phyloP scores from a whole-genome alignment of 2,888 invertebrate species.

The Idaea biselata region DNA sequence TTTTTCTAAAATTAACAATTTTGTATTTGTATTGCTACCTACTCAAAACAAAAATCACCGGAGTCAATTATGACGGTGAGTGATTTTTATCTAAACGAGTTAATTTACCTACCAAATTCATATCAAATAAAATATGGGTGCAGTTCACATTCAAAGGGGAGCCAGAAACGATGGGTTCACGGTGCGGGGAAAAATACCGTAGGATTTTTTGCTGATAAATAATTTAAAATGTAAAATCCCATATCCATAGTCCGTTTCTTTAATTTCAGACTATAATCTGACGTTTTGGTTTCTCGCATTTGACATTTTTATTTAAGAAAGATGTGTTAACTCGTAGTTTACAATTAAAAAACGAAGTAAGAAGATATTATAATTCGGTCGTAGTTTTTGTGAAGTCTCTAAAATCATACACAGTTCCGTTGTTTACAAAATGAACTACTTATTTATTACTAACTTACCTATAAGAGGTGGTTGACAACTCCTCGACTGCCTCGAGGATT shows the following conservation, averaged over 20 bases:
- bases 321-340: too few species aligned
- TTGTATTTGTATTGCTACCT: slow-evolving; percentile 12
- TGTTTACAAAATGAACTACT: not conserved
- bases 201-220: not conserved
- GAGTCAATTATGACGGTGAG: slow-evolving; percentile 36
- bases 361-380: too few species aligned
- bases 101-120: slow-evolving; percentile 52
- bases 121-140: slow-evolving; percentile 56
- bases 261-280: slow-evolving; percentile 11
- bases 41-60: slow-evolving; percentile 22
- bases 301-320: too few species aligned
- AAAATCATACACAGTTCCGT: not conserved
- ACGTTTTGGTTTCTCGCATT: too few species aligned
- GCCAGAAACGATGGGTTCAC: slow-evolving; percentile 23
- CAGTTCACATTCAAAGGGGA: slow-evolving; percentile 46
- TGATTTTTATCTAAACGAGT: slow-evolving; percentile 52
- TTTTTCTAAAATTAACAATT: too few species aligned
- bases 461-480: too few species aligned
- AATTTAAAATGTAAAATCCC: not conserved
- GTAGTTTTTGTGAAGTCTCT: not conserved
- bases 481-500: too few species aligned
- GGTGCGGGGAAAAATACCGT: slow-evolving; percentile 7
- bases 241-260: too few species aligned
- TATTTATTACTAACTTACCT: too few species aligned
- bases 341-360: too few species aligned